Evolutionary conservation across 2,888 invertebrate genomes (phyloP), one percentile per base, ranked within the genome.

Genomic region (Drosophila mettleri): DNA sequence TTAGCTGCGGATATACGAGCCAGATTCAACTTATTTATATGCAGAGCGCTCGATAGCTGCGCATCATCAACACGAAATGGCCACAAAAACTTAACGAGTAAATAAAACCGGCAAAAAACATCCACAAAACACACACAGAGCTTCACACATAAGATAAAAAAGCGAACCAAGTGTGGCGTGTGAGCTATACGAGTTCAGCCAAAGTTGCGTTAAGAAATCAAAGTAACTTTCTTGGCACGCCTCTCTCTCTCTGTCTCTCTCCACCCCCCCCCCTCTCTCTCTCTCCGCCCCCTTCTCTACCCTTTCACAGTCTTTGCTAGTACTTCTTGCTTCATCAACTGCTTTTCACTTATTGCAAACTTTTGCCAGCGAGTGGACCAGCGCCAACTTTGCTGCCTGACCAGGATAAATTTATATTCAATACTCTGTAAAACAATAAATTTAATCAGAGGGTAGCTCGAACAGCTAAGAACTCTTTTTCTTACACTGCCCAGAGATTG

Each of bases 161-260:
- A 57, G 54, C 67, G 69, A 57, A 66, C 49, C 67, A 62, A 66
- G 61, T 62, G 53, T 57, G 55, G 74, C 64, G 74, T 77, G 66
- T 63, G 78, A 78, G 85, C 78, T 74, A 65, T 62, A 64, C 57
- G 74, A 85, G 85, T 83, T 86, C 69, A 58, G 73, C 64, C 64
- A 82, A 83, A 83, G 83, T 88, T 85, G 67, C 73, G 68, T 69
- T 67, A 78, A 78, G 83, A 83, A 83, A 83, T 83, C 88, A 83
- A 79, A 83, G 83, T 74, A 82, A 83, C 76, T 83, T 83, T 85
- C 71, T 63, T 51, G 38, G 70, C 55, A 78, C 57, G 60, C 58
- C 33, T 4, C 27, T 41, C 48, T 55, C 52, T 41, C 45, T 31
- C 34, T 20, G 14, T 31, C 18, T 34, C 24, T 27, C 8, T 14